Base-by-base conservation (phyloP, 2,797 vertebrate genomes). In the Phyllotis vaccarum region DNA sequence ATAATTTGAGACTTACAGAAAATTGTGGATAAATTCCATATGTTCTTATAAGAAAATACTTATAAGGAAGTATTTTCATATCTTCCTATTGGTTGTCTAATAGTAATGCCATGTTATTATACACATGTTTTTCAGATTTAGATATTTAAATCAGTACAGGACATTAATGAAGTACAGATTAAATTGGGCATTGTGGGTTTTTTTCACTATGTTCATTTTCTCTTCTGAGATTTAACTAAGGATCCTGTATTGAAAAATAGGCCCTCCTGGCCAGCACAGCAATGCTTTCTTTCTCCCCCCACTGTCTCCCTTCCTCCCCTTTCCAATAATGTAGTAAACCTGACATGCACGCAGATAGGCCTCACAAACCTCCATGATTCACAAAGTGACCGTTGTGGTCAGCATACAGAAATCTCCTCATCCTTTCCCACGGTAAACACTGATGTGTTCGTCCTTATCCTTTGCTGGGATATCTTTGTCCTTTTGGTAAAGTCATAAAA, bases 271-370 rank as follows among this genome's bases (percentile, higher is more conserved):
- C 5, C 17, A 2, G 2, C 13, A 1, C 34, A n/a, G 10, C 1
- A 10, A 52, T 17, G 1, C 2, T 6, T 29, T 22, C 89, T 4
- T 27, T 13, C 11, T 2, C 3, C 2, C 31, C 52, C 16, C 19
- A 13, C 17, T 24, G 10, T 40, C 19, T 8, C 0, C 0, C 0
- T 1, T 24, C 14, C 3, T 19, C 34, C 2, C 3, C 22, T 6
- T 21, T 49, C 19, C 34, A 56, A 17, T 46, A 75, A 75, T 13
- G 74, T 9, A 68, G 13, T 79, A 79, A 83, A 62, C 43, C 56
- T 54, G 43, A 7, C 68, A 40, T 66, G 31, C 21, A 3, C 27
- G 37, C 31, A 4, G 37, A 13, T 52, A 10, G 56, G 31, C 9
- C 1, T 79, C 11, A 3, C 1, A 1, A 1, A 5, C 6, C 12